Base-by-base conservation (phyloP, 53 echinoderm and acorn worm genomes). In the Echinometra lucunter region DNA sequence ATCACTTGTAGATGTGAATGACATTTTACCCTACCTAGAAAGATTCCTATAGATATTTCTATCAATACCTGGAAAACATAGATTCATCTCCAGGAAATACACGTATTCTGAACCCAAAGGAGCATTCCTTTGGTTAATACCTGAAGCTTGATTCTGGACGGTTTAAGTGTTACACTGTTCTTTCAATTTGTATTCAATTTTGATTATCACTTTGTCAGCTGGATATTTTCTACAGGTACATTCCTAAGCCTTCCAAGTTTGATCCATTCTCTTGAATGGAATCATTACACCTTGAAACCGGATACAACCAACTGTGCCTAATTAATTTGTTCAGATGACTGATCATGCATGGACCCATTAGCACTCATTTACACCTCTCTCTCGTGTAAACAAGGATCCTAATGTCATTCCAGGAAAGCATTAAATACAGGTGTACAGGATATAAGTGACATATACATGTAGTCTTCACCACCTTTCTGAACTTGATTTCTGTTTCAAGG, bases 271-370 rank as follows among this genome's bases (percentile, higher is more conserved):
- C 78, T 78, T 78, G 18, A 40, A 78, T 42, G 23, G 42, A 38
- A 38, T 69, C 42, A 19, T 40, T 42, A 78, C 78, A 78, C 78
- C 78, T 78, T 78, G 78, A 78, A 78, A 78, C 78, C 15, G 78
- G 23, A 78, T 78, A 42, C 78, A 42, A 78, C 78, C 78, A 42
- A 19, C 42, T 42, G 78, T 78, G 78, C 78, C 78, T 78, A 19
- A 40, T 18, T 78, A 12, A 0, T 40, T 78, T 42, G 42, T 78
- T 19, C 17, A 78, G 78, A 40, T 42, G 42, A 78, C 19, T 19
- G 42, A 21, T 40, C 42, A 42, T 42, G 42, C 19, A 42, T 38
- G 18, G 13, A 78, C 78, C 38, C 38, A 78, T 78, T 78, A 40
- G 42, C 38, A 38, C 78, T 34, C 63, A 72, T 72, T 72, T 72